Evolutionary conservation across 2,888 invertebrate species (phyloP).

Genomic region (Lithosia quadra): DNA sequence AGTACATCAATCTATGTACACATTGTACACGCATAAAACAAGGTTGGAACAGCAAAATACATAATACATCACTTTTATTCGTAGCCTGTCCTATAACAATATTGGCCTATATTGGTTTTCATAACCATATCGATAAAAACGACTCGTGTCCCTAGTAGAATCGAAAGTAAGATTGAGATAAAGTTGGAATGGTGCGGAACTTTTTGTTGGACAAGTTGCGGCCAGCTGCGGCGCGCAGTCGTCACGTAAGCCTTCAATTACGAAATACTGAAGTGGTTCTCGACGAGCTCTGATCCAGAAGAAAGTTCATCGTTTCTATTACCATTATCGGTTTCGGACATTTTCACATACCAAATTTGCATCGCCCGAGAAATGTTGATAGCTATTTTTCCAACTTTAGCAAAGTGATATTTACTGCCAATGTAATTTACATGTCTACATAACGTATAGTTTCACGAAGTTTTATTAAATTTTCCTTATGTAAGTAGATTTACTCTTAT

Average conservation of each 20-base stretch:
- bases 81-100: constrained; percentile 59
- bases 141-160: constrained; percentile 65
- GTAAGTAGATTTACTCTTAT: background rate
- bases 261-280: constrained; percentile 82
- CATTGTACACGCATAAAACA: constrained; percentile 48
- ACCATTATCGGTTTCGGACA: constrained; percentile 71
- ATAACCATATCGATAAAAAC: constrained; percentile 67
- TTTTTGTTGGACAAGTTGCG: constrained; percentile 76
- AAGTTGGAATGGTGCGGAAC: constrained; percentile 77
- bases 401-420: constrained; percentile 21
- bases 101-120: constrained; percentile 71
- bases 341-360: constrained; percentile 57
- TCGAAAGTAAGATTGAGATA: constrained; percentile 82
- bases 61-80: constrained; percentile 59
- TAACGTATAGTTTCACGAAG: constrained; percentile 5
- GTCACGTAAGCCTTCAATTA: constrained; percentile 86
- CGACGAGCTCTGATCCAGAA: constrained; percentile 71
- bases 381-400: constrained; percentile 29
- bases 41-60: constrained; percentile 52
- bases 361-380: constrained; percentile 40
- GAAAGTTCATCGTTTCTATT: constrained; percentile 81
- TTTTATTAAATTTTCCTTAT: constrained; percentile 8
- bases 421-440: constrained; percentile 20
- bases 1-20: constrained; percentile 37
- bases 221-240: constrained; percentile 78